Conservation (phyloP, 2,888 invertebrate species). For the Amiota communis region DNA sequence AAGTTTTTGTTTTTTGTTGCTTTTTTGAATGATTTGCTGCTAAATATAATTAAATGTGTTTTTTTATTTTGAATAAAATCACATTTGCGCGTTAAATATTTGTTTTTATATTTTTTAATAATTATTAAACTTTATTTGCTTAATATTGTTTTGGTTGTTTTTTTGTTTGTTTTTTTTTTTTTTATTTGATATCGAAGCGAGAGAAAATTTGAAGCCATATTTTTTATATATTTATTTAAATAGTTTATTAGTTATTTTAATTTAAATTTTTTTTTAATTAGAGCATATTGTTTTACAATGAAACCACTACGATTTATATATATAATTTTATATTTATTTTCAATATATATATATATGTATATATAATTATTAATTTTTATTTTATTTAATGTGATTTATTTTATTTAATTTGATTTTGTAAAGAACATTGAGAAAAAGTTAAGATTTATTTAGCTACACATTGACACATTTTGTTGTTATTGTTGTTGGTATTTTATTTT, state of each 20-base stretch:
- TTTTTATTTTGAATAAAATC: conserved; percentile 71
- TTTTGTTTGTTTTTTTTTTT: too few species aligned
- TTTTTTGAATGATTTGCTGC: conserved; percentile 31
- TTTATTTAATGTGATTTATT: conserved; percentile 47
- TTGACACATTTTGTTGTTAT: conserved; percentile 49
- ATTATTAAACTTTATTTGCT: conserved; percentile 21
- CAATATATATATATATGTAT: conserved; percentile 31
- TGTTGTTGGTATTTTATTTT: conserved; percentile 14
- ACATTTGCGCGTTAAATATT: conserved; percentile 61
- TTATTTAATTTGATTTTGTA: conserved; percentile 33
- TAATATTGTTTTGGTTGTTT: conserved; percentile 36
- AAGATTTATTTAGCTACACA: conserved; percentile 68
- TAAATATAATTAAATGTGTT: conserved; percentile 53
- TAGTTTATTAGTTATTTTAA: conserved; percentile 7
- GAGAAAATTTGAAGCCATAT: conserved; percentile 54
- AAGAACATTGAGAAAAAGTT: conserved; percentile 64
- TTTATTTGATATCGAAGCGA: conserved; percentile 49
- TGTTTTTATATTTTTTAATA: conserved; percentile 27
- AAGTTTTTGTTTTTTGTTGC: conserved; percentile 38
- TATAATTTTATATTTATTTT: conserved; percentile 25
- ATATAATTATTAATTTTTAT: conserved; percentile 39
- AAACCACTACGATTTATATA: conserved; percentile 54
- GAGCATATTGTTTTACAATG: conserved; percentile 68
- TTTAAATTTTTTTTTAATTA: conserved; percentile 13
- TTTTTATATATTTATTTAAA: conserved; percentile 38